These are phyloP conservation scores for Drosophila falleni DNA, from an alignment of 2,888 invertebrate species.

Conservation along the genomic window DNA sequence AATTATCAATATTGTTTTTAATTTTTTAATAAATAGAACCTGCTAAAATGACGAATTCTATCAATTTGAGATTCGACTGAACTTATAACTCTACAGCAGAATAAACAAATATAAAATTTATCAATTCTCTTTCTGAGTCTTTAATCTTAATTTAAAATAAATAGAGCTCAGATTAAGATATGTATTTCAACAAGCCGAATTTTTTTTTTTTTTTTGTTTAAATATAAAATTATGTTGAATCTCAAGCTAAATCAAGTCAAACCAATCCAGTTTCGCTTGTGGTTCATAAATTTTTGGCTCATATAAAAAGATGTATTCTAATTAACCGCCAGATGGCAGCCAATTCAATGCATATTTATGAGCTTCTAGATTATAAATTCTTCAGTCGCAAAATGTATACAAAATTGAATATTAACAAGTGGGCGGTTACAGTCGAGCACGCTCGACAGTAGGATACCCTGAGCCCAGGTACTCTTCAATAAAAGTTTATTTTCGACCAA, in stretches of 20 bases:
- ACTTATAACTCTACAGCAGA: background rate
- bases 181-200: background rate
- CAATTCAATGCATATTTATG: slow-evolving; percentile 67
- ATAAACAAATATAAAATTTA: background rate
- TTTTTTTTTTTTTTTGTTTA: background rate
- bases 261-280: slow-evolving; percentile 1
- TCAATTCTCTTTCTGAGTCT: too few relatives aligned
- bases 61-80: background rate
- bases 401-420: slow-evolving; percentile 64
- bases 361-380: slow-evolving; percentile 56
- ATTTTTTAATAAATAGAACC: background rate
- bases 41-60: background rate
- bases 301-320: slow-evolving; percentile 39
- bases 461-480: too few relatives aligned
- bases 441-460: too few relatives aligned
- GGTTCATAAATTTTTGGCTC: slow-evolving; percentile 36
- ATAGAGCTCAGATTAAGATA: slow-evolving; percentile 1
- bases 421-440: too few relatives aligned
- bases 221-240: slow-evolving; percentile 10
- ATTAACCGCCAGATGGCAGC: slow-evolving; percentile 50
- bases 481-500: too few relatives aligned
- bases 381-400: slow-evolving; percentile 45
- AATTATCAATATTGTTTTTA: background rate
- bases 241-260: background rate
- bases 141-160: background rate